A percentile compares a stretch with the other conserved stretches of the same genome.
Conservation (phyloP, 2,113 vertebrate species). For the Sialia sialis region DNA sequence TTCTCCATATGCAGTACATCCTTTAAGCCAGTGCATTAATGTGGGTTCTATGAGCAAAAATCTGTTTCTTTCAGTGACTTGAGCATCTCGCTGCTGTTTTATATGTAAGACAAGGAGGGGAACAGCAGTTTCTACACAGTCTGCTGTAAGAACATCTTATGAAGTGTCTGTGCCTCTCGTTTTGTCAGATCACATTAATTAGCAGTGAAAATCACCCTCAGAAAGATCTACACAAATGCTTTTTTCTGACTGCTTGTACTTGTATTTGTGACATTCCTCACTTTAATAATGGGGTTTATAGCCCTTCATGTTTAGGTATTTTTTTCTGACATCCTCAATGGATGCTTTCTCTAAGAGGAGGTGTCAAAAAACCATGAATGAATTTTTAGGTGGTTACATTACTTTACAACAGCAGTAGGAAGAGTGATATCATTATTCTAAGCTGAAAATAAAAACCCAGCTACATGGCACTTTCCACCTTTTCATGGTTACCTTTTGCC, state of each 20-base stretch:
- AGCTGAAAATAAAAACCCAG: background rate
- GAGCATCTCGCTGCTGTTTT: background rate
- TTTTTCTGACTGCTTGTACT: background rate
- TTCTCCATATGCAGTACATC: background rate
- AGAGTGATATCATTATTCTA: background rate
- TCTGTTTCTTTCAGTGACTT: background rate
- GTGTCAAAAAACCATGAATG: background rate
- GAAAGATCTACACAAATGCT: background rate
- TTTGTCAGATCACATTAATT: slow-evolving; percentile 3
- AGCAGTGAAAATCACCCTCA: background rate
- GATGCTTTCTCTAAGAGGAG: background rate
- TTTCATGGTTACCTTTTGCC: background rate
- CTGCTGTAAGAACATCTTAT: background rate
- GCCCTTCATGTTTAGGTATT: background rate
- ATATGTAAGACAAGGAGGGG: background rate
- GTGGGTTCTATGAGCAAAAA: background rate
- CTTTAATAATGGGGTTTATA: background rate
- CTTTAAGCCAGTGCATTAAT: background rate
- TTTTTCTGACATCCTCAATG: background rate
- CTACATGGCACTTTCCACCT: background rate
- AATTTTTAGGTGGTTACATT: background rate
- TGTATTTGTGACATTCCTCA: background rate
- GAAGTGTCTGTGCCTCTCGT: background rate
- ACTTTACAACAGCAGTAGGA: background rate
- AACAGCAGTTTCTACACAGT: background rate